These are phyloP conservation scores for Furcifer pardalis DNA, from an alignment of 2,797 vertebrate species.

Conservation along the genomic window DNA sequence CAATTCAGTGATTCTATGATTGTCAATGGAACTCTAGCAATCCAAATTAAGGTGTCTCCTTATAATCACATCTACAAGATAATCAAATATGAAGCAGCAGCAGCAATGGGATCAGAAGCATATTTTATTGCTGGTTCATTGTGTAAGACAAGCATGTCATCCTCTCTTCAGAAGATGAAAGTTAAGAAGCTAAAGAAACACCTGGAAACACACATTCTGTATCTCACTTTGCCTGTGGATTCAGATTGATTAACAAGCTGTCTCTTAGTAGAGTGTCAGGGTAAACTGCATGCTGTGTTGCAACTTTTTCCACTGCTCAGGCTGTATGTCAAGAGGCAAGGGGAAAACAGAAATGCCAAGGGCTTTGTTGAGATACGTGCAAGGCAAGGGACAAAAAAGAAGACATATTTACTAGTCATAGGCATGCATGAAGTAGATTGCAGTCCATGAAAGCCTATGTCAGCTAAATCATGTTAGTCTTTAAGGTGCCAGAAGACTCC, in stretches of 20 bases:
- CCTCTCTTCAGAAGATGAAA: not conserved
- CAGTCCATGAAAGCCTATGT: not conserved
- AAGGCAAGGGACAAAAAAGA: not conserved
- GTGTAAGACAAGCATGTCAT: not conserved
- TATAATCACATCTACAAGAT: not conserved
- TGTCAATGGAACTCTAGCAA: not conserved
- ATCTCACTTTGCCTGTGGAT: conserved; percentile 20
- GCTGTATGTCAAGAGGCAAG: not conserved
- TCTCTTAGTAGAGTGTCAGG: not conserved
- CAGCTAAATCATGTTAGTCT: too few species aligned
- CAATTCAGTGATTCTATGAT: not conserved
- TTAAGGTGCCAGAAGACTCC: too few species aligned
- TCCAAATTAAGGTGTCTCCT: conserved; percentile 7
- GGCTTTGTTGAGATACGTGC: not conserved
- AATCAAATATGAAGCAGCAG: conserved; percentile 13
- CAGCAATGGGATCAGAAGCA: not conserved
- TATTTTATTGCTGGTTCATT: conserved; percentile 20
- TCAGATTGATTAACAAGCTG: conserved; percentile 6
- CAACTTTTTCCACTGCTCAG: not conserved
- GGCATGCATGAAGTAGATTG: not conserved
- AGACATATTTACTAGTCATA: not conserved
- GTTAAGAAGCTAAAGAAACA: conserved; percentile 25
- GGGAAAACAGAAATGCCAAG: not conserved
- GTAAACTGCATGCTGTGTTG: not conserved
- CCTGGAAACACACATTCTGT: not conserved